Percentiles rank a stretch among this genome's conserved stretches.
Conservation (phyloP, 2,888 invertebrate species). For the Criorhina ranunculi region DNA sequence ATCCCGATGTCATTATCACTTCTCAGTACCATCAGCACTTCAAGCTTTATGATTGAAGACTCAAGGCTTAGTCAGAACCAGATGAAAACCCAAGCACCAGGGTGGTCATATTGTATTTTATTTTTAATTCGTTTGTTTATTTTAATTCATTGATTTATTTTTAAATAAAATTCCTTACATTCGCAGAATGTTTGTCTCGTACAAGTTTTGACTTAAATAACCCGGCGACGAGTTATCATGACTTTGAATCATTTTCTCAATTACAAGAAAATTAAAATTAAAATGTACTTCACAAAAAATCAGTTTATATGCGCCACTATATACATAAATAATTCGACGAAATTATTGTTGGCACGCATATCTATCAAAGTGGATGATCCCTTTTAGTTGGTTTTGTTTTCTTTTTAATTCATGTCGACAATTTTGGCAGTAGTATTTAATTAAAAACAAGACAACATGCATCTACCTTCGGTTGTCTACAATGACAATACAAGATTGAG, state of each 20-base stretch:
- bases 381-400: constrained; percentile 29
- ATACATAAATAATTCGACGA: constrained; percentile 13
- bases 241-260: constrained; percentile 1
- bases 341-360: constrained; percentile 60
- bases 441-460: constrained; percentile 46
- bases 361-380: constrained; percentile 42
- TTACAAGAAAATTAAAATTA: constrained; percentile 3
- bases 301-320: not conserved
- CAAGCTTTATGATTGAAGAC: too few species aligned
- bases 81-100: too few species aligned
- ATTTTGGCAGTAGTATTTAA: constrained; percentile 61
- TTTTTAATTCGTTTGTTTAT: not conserved
- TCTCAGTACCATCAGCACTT: too few species aligned
- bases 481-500: constrained; percentile 4
- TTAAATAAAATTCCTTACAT: not conserved
- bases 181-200: not conserved
- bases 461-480: constrained; percentile 5
- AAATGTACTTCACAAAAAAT: constrained; percentile 1
- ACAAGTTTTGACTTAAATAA: not conserved
- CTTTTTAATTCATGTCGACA: constrained; percentile 10
- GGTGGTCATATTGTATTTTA: not conserved
- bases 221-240: not conserved
- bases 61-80: too few species aligned
- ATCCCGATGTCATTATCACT: too few species aligned
- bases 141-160: not conserved